Evolutionary conservation across 2,888 invertebrate species (phyloP).

Genomic region (Stenurella melanura): DNA sequence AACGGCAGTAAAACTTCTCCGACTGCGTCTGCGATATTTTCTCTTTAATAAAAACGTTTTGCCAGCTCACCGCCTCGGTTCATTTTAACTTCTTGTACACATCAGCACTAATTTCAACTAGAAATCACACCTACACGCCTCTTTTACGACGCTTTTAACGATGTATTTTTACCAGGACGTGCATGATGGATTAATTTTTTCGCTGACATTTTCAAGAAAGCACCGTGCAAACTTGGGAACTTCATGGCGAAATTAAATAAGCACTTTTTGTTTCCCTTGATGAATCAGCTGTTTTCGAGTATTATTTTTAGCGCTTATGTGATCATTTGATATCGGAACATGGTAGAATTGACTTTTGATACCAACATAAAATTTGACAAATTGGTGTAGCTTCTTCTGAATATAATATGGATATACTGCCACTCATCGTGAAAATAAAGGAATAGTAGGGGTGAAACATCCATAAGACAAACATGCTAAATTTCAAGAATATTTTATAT

Average conservation of each 20-base stretch:
- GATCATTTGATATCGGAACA: not conserved
- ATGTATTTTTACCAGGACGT: not conserved
- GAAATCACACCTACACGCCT: slow-evolving; percentile 20
- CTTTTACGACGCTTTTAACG: slow-evolving; percentile 9
- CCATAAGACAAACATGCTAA: too few species aligned
- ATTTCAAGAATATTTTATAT: too few species aligned
- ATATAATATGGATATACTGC: too few species aligned
- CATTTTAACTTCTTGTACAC: slow-evolving; percentile 9
- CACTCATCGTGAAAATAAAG: too few species aligned
- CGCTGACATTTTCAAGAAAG: slow-evolving; percentile 22
- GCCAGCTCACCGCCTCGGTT: not conserved
- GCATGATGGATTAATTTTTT: slow-evolving; percentile 20
- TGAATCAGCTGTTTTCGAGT: slow-evolving; percentile 8
- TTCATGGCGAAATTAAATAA: not conserved
- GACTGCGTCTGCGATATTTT: not conserved
- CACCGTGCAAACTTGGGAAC: not conserved
- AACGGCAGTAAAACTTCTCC: not conserved
- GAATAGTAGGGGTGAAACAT: too few species aligned
- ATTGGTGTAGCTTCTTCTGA: too few species aligned
- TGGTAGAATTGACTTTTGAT: too few species aligned
- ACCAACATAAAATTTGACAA: too few species aligned
- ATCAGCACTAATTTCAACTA: slow-evolving; percentile 13
- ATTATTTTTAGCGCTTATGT: not conserved
- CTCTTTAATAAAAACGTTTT: not conserved
- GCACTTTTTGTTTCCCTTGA: slow-evolving; percentile 1